Evolutionary conservation across 2,888 invertebrate genomes (phyloP).

Genomic region (Xanthia icteritia): DNA sequence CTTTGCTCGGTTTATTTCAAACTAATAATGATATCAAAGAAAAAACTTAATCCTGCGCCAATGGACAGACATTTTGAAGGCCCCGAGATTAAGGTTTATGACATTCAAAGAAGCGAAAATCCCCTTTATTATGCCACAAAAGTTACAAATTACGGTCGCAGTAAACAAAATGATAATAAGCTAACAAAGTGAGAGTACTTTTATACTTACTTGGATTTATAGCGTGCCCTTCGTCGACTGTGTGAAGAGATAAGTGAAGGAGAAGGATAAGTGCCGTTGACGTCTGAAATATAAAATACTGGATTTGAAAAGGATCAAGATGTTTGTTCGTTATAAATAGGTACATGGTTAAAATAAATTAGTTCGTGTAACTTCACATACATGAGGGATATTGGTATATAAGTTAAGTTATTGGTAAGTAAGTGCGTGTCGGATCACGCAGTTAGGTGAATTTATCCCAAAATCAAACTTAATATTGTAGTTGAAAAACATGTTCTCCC

Average conservation of each 20-base stretch:
- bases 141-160: constrained; percentile 67
- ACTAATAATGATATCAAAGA: constrained; percentile 47
- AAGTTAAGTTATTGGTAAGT: too few relatives aligned
- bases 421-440: background rate
- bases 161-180: constrained; percentile 70
- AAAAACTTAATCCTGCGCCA: constrained; percentile 42
- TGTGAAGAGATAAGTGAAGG: constrained; percentile 87
- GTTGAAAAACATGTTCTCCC: background rate
- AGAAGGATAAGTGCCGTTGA: constrained; percentile 84
- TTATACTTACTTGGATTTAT: constrained; percentile 87
- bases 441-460: background rate
- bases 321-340: constrained; percentile 10
- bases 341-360: constrained; percentile 6
- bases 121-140: constrained; percentile 64
- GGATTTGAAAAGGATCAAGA: constrained; percentile 50
- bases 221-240: constrained; percentile 87
- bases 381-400: background rate
- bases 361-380: background rate
- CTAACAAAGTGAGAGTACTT: constrained; percentile 68
- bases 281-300: constrained; percentile 80
- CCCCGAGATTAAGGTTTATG: constrained; percentile 51
- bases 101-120: constrained; percentile 63
- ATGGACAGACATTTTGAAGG: constrained; percentile 45
- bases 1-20: constrained; percentile 4
- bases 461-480: background rate